Evolutionary conservation across 2,113 vertebrate species (phyloP), one percentile per base, ranked within the genome.

Genomic region (Phaethornis superciliosus): DNA sequence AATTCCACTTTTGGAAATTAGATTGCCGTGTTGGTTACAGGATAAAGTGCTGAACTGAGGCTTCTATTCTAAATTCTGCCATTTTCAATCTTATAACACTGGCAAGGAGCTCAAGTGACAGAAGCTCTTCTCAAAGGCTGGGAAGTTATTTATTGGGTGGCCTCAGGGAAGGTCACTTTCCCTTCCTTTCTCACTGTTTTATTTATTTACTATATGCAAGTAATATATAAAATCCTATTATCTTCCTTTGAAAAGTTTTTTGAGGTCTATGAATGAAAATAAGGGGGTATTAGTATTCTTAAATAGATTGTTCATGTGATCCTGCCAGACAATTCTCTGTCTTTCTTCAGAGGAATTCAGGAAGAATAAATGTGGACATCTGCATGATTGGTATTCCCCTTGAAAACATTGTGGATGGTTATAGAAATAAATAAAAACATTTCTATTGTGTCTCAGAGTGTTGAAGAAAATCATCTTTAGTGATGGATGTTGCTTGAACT

Each of bases 141-240:
- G 26, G 23, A 52, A 58, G 40, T 81, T 80, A 69, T 74, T 95
- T 83, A 76, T 20, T 32, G 22, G 52, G 35, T 74, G 64, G 81
- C 77, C 81, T 86, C 56, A 62, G 37, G 76, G 71, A 92, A 95
- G 89, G 93, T 86, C 86, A 80, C 30, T 83, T 56, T 42, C 76
- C 30, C 58, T 44, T 68, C 68, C 23, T 68, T 72, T 79, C 70
- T 64, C 59, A 37, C 37, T 27, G 18, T 62, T 88, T 79, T 59
- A 44, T 78, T 79, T 80, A 91, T 85, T 81, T 77, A 52, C 51
- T 33, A 7, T 18, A 35, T 23, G 28, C 17, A 27, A 4, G 6
- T 44, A 49, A 27, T 40, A 35, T 33, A 44, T 15, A 80, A 93
- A 92, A 81, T 8, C 4, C 44, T 58, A n/a, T 54, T 65, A 70